A percentile compares a stretch with the other conserved stretches of the same genome.
These are phyloP conservation scores for Molothrus aeneus DNA, from an alignment of 2,797 vertebrate species.

Conservation along the genomic window DNA sequence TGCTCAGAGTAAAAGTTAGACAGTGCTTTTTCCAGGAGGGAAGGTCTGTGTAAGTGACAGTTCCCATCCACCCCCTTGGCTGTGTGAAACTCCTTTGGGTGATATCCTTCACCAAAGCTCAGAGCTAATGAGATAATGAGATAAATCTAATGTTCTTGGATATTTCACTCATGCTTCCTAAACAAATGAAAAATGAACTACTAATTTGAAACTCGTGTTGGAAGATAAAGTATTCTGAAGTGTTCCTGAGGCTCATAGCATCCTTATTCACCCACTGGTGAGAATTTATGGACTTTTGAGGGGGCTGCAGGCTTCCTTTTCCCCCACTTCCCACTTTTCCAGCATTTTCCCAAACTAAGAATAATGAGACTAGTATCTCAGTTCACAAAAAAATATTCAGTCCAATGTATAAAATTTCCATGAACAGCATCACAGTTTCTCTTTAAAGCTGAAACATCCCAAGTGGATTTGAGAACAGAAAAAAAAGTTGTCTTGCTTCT, in stretches of 20 bases:
- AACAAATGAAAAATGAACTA: not conserved
- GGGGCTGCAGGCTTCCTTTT: not conserved
- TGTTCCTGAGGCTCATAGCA: not conserved
- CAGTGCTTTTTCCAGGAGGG: not conserved
- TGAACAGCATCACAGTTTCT: not conserved
- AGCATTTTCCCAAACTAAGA: not conserved
- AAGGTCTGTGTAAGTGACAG: not conserved
- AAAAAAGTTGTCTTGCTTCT: accelerated
- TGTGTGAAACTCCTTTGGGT: not conserved
- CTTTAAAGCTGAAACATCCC: not conserved
- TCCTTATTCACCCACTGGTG: not conserved
- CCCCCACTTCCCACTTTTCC: not conserved
- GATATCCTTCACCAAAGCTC: not conserved
- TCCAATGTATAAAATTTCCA: not conserved
- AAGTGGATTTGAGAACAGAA: not conserved
- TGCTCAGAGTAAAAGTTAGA: not conserved
- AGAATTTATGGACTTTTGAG: not conserved
- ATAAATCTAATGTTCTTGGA: not conserved
- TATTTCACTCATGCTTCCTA: not conserved
- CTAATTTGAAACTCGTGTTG: not conserved
- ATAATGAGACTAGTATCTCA: not conserved
- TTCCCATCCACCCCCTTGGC: not conserved
- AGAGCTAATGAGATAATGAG: not conserved
- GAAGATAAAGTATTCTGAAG: not conserved
- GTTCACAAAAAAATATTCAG: not conserved